phyloP scores from a whole-genome alignment of 2,888 invertebrate species.

The Teleiodes luculella region DNA sequence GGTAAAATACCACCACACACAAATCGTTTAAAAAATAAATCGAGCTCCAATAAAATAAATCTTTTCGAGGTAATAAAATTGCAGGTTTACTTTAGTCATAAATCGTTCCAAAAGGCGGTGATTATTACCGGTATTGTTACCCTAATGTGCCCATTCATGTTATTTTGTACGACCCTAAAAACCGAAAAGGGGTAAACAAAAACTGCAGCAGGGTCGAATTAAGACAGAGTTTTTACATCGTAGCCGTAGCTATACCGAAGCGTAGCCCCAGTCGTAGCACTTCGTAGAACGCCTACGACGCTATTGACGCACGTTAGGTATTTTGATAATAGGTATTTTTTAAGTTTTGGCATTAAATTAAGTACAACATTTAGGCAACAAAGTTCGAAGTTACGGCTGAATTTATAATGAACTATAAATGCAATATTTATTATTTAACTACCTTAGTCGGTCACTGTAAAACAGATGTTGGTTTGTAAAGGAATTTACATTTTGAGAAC shows the following conservation, averaged over 20 bases:
- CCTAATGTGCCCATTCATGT: constrained; percentile 39
- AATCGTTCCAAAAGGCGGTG: constrained; percentile 41
- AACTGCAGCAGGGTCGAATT: neutral
- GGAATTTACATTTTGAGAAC: neutral
- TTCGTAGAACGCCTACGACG: no score
- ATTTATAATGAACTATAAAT: no score
- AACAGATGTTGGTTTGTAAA: neutral
- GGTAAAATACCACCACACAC: no score
- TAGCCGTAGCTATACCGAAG: neutral
- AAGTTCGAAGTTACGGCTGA: no score
- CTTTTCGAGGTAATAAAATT: neutral
- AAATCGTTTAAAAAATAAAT: no score
- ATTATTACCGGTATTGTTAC: constrained; percentile 52
- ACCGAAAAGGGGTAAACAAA: constrained; percentile 38
- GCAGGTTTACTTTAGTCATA: constrained; percentile 47
- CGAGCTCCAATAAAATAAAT: no score
- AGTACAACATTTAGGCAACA: no score
- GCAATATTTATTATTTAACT: neutral
- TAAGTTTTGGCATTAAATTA: no score
- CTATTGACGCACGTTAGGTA: no score
- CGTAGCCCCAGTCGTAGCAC: no score
- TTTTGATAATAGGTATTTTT: no score
- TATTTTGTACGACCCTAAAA: constrained; percentile 19
- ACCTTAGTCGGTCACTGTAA: neutral
- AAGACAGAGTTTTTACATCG: neutral